Conservation (phyloP, 1,140 invertebrate genomes). For the Paraescarpia echinospica region DNA sequence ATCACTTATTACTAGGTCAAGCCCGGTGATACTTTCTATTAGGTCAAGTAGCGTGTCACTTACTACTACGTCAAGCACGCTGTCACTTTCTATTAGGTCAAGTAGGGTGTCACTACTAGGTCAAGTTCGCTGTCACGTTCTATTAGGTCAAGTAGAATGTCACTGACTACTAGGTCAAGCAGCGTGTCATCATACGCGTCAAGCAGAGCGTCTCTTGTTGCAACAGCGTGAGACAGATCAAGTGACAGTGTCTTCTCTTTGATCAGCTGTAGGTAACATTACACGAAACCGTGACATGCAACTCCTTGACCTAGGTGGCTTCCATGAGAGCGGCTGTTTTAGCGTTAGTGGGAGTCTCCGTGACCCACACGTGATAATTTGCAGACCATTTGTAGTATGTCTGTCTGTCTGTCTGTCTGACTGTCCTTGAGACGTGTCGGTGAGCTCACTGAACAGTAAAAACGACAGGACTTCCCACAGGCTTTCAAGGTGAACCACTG, state of each 20-base stretch:
- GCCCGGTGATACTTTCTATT: neutral
- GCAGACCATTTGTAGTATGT: too few species aligned
- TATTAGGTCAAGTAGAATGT: neutral
- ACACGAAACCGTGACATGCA: too few species aligned
- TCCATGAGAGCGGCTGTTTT: too few species aligned
- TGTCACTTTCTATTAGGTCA: neutral
- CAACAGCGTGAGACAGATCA: neutral
- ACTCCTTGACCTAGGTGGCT: too few species aligned
- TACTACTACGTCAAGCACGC: neutral
- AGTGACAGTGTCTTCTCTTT: neutral
- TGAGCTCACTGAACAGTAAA: neutral
- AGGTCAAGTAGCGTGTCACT: neutral
- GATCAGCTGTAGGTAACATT: neutral
- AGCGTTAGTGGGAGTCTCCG: too few species aligned
- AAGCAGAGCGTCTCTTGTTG: neutral
- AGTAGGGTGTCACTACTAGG: neutral
- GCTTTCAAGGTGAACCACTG: neutral
- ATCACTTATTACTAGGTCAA: too few species aligned
- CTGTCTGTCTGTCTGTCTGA: too few species aligned
- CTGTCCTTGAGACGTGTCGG: too few species aligned
- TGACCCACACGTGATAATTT: too few species aligned
- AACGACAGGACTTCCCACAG: neutral
- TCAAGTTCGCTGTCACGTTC: neutral
- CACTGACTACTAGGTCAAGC: neutral
- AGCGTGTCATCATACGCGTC: neutral